A percentile compares a stretch with the other conserved stretches of the same genome.
These are phyloP conservation scores for Adelognathus sp. DNA, from an alignment of 2,888 invertebrate genomes.

Conservation along the genomic window DNA sequence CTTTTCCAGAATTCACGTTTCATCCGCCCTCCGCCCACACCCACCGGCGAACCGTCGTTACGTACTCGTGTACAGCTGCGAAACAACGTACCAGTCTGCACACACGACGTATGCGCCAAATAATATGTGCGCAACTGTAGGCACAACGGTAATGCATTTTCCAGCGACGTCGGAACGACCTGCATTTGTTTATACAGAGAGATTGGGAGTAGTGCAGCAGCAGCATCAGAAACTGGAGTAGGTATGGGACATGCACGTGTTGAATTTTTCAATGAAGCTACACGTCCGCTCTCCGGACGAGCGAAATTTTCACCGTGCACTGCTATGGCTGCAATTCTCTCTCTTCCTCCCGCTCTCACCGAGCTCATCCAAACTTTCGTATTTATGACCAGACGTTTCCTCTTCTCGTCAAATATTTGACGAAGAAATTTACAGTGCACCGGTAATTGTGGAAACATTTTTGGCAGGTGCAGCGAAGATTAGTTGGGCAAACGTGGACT, in stretches of 20 bases:
- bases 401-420: conserved; percentile 49
- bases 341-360: not conserved
- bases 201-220: not conserved
- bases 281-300: conserved; percentile 12
- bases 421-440: conserved; percentile 17
- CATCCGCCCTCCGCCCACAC: not conserved
- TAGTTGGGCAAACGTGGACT: not conserved
- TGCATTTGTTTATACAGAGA: conserved; percentile 35
- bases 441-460: conserved; percentile 38
- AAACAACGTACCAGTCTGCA: not conserved
- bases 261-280: conserved; percentile 43
- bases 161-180: conserved; percentile 10
- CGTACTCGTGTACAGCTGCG: not conserved
- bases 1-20: conserved; percentile 41
- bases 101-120: not conserved
- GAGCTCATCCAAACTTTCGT: conserved; percentile 23
- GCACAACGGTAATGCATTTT: conserved; percentile 25
- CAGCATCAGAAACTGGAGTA: not conserved
- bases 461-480: conserved; percentile 5
- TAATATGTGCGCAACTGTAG: conserved; percentile 19
- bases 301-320: conserved; percentile 12
- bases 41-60: not conserved
- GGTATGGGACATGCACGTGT: conserved; percentile 20
- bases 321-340: conserved; percentile 11
- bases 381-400: conserved; percentile 33